Evolutionary conservation across 2,113 vertebrate species (phyloP).

Genomic region (Brienomyrus brachyistius): DNA sequence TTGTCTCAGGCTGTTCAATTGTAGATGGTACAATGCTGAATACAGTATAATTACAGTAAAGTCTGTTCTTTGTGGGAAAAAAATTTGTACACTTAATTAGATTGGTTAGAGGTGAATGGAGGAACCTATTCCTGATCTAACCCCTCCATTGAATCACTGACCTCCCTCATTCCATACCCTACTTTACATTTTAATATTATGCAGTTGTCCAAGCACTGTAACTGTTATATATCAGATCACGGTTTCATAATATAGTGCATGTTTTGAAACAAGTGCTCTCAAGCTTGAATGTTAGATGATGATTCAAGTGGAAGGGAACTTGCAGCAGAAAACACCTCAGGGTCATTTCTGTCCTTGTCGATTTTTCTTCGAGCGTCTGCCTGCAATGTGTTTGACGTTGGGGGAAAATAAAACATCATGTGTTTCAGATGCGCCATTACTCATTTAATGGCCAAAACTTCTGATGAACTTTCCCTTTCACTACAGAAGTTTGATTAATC

Average conservation of each 20-base stretch:
- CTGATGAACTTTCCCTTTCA: not conserved
- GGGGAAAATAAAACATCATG: not conserved
- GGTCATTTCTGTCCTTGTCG: not conserved
- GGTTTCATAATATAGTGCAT: not conserved
- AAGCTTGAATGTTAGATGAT: not conserved
- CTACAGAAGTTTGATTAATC: not conserved
- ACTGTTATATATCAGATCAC: not conserved
- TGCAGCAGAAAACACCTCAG: not conserved
- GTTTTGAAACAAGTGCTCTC: not conserved
- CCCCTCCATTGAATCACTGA: not conserved
- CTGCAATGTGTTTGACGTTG: not conserved
- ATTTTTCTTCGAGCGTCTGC: not conserved
- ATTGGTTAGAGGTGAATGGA: not conserved
- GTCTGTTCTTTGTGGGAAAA: not conserved
- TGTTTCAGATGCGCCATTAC: not conserved
- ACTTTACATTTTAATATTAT: not conserved
- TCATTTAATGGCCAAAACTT: conserved; percentile 1
- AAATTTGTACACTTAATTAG: not conserved
- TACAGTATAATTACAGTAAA: not conserved
- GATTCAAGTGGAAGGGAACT: not conserved
- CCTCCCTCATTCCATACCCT: not conserved
- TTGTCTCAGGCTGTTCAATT: not conserved
- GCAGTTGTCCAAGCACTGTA: not conserved
- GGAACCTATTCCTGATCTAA: not conserved
- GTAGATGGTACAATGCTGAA: not conserved